Percentiles rank a stretch among this genome's conserved stretches.
phyloP scores from a whole-genome alignment of 2,797 vertebrate species.

The Pangasius sanitwongsei region DNA sequence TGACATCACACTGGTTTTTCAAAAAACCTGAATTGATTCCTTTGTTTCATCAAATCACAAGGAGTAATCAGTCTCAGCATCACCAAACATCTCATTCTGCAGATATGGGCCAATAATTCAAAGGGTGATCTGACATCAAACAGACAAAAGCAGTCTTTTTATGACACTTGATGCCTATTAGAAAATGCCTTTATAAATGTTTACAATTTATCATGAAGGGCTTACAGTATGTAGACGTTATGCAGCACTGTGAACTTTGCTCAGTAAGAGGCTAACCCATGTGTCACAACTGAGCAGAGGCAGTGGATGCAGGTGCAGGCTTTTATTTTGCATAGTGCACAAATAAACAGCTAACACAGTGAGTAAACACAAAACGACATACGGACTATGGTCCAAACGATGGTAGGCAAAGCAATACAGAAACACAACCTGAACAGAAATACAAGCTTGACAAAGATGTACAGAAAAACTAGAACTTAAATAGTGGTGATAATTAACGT shows the following conservation, averaged over 20 bases:
- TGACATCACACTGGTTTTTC: slow-evolving; percentile 3
- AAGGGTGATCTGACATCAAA: background rate
- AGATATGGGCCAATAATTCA: background rate
- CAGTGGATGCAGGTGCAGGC: too few relatives aligned
- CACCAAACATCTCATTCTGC: background rate
- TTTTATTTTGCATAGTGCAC: too few relatives aligned
- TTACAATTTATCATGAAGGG: background rate
- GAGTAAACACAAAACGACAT: too few relatives aligned
- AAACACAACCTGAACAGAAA: too few relatives aligned
- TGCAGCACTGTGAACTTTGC: background rate
- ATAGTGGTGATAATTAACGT: too few relatives aligned
- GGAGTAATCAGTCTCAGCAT: background rate
- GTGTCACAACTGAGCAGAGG: too few relatives aligned
- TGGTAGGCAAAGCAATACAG: too few relatives aligned
- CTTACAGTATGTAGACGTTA: background rate
- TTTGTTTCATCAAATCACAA: background rate
- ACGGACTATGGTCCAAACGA: too few relatives aligned
- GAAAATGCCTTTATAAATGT: background rate
- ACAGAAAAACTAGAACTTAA: too few relatives aligned
- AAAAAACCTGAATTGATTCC: background rate
- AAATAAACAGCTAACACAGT: too few relatives aligned
- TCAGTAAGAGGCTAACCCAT: background rate
- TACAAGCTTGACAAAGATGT: too few relatives aligned
- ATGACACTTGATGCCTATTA: background rate
- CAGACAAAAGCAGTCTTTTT: background rate